Evolutionary conservation across 2,888 invertebrate genomes (phyloP).

Genomic region (Enchytraeus crypticus): DNA sequence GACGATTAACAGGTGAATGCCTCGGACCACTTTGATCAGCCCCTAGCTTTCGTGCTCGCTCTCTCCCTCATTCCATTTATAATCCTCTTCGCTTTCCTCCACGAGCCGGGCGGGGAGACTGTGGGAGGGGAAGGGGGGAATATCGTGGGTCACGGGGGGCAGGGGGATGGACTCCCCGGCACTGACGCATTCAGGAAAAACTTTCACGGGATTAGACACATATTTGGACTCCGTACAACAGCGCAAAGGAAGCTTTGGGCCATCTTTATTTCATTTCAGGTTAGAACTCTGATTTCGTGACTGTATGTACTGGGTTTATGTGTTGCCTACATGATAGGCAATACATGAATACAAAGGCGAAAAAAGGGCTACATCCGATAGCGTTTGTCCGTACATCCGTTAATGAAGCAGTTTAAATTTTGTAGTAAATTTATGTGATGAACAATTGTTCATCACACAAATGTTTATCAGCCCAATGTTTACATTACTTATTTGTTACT

Average conservation of each 20-base stretch:
- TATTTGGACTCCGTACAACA: slow-evolving; percentile 21
- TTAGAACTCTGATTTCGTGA: too few species aligned
- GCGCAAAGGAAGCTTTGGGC: slow-evolving; percentile 42
- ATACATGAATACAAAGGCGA: too few species aligned
- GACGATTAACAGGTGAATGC: background rate
- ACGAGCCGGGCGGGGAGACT: slow-evolving; percentile 23
- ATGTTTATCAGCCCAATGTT: too few species aligned
- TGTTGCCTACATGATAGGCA: too few species aligned
- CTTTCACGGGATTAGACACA: slow-evolving; percentile 19
- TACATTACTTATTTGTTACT: too few species aligned
- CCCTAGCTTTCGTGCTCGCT: slow-evolving; percentile 42
- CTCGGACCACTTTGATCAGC: slow-evolving; percentile 32
- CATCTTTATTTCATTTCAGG: slow-evolving; percentile 41
- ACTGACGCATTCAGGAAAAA: slow-evolving; percentile 2
- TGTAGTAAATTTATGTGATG: too few species aligned
- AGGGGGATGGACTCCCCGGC: background rate
- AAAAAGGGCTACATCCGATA: too few species aligned
- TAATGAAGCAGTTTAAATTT: too few species aligned
- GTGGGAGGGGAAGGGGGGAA: slow-evolving; percentile 1
- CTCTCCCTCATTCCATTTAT: slow-evolving; percentile 37
- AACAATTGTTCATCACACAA: too few species aligned
- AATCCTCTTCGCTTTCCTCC: slow-evolving; percentile 39
- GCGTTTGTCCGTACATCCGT: too few species aligned
- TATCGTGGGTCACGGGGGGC: background rate
- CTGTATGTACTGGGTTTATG: too few species aligned